Conservation (phyloP, 2,888 invertebrate genomes). For the Caenorhabditis parvicauda region DNA sequence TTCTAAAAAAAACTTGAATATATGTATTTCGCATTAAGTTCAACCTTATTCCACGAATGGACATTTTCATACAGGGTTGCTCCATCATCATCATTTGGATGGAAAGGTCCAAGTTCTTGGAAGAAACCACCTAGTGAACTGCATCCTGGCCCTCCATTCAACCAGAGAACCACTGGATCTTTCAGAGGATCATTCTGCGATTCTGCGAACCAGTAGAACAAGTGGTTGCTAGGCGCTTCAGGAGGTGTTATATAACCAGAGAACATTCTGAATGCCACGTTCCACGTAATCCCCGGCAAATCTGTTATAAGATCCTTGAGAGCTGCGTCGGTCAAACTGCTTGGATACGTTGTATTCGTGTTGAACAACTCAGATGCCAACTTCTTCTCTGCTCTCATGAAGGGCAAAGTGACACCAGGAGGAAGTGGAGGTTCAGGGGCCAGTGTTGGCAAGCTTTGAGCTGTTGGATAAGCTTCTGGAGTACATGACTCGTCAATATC, state of each 20-base stretch:
- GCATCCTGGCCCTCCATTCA: constrained; percentile 67
- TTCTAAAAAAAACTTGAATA: constrained; percentile 23
- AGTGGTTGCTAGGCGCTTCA: constrained; percentile 20
- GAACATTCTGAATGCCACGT: constrained; percentile 30
- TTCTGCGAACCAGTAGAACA: constrained; percentile 43
- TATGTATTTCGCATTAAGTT: not conserved
- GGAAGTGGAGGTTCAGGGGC: constrained; percentile 24
- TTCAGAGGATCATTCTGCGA: constrained; percentile 57
- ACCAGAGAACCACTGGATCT: constrained; percentile 63
- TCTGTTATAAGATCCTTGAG: constrained; percentile 18
- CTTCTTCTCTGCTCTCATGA: too few relatives aligned
- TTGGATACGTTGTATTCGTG: constrained; percentile 13
- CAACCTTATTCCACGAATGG: constrained; percentile 62
- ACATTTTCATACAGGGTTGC: constrained; percentile 52
- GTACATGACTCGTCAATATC: constrained; percentile 7
- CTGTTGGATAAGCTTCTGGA: constrained; percentile 13
- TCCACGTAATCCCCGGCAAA: constrained; percentile 34
- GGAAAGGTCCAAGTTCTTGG: constrained; percentile 48
- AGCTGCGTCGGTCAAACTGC: constrained; percentile 19
- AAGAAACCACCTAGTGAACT: constrained; percentile 62
- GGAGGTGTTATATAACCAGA: constrained; percentile 35
- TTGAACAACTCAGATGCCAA: constrained; percentile 8
- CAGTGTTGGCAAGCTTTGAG: constrained; percentile 18
- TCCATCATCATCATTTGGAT: constrained; percentile 48
- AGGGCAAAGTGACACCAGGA: constrained; percentile 22